phyloP scores from a whole-genome alignment of 2,888 invertebrate genomes.

The Saturnia pavonia region DNA sequence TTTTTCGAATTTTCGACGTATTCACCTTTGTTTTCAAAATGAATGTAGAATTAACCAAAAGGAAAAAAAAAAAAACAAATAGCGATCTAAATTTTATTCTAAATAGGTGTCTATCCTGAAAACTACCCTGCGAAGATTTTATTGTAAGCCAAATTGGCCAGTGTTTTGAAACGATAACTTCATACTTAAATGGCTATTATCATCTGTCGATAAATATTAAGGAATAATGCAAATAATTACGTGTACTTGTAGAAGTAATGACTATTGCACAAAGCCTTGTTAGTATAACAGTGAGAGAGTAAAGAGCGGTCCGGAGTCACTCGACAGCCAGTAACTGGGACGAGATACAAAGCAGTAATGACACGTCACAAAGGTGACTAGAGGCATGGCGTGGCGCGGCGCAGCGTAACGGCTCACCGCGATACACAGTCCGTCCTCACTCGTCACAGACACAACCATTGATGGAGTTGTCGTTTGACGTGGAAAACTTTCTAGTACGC shows the following conservation, averaged over 20 bases:
- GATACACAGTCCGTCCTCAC: neutral
- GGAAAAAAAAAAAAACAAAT: too few relatives aligned
- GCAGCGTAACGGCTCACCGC: neutral
- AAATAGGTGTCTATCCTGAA: too few relatives aligned
- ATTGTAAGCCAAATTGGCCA: too few relatives aligned
- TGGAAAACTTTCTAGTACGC: conserved; percentile 9
- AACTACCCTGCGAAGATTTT: too few relatives aligned
- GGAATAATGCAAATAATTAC: neutral
- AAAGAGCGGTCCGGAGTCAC: conserved; percentile 16
- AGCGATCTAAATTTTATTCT: too few relatives aligned
- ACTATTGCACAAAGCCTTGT: neutral
- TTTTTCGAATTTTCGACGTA: too few relatives aligned
- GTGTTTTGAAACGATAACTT: too few relatives aligned
- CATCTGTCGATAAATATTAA: neutral
- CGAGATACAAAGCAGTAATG: conserved; percentile 24
- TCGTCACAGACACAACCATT: neutral
- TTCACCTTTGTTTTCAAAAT: too few relatives aligned
- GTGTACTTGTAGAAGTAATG: neutral
- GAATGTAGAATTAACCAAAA: too few relatives aligned
- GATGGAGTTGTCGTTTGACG: conserved; percentile 12
- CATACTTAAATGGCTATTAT: too few relatives aligned
- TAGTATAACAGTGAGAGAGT: conserved; percentile 1
- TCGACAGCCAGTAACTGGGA: conserved; percentile 23
- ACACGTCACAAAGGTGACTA: conserved; percentile 24
- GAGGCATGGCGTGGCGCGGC: too few relatives aligned